A percentile compares a stretch with the other conserved stretches of the same genome.
These are phyloP conservation scores for Coregonus clupeaformis DNA, from an alignment of 2,113 vertebrate genomes.

Conservation along the genomic window DNA sequence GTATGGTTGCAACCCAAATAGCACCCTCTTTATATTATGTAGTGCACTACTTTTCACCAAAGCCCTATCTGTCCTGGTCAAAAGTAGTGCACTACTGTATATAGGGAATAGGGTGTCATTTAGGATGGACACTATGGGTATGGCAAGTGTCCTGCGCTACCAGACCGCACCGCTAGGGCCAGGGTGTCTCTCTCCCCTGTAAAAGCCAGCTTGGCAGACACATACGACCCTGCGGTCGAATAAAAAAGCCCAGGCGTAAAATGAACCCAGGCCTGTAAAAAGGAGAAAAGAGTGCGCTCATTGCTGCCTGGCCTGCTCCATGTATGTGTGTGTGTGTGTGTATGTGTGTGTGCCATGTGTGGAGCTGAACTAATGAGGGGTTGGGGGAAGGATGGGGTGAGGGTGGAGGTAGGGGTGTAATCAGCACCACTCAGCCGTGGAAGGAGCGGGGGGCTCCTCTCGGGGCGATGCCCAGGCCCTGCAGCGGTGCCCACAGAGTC, in stretches of 20 bases:
- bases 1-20: too few species aligned
- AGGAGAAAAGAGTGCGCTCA: slow-evolving; percentile 39
- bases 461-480: slow-evolving; percentile 29
- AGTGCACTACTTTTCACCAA: too few species aligned
- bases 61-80: too few species aligned
- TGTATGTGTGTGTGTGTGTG: too few species aligned
- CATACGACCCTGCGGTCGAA: slow-evolving; percentile 57
- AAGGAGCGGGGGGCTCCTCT: not conserved
- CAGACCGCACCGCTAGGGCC: not conserved
- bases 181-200: not conserved
- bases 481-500: slow-evolving; percentile 41
- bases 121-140: slow-evolving; percentile 15
- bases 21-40: too few species aligned
- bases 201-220: slow-evolving; percentile 29
- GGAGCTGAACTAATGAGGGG: slow-evolving; percentile 64
- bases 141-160: too few species aligned
- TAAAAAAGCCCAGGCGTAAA: slow-evolving; percentile 61
- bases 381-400: slow-evolving; percentile 42
- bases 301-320: not conserved
- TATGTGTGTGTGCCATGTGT: slow-evolving; percentile 42
- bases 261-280: slow-evolving; percentile 66
- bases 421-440: slow-evolving; percentile 49
- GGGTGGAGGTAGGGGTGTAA: slow-evolving; percentile 44
- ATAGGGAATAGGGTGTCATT: not conserved
- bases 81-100: too few species aligned